Base-by-base conservation (phyloP, 2,797 vertebrate genomes). In the Leuciscus waleckii region DNA sequence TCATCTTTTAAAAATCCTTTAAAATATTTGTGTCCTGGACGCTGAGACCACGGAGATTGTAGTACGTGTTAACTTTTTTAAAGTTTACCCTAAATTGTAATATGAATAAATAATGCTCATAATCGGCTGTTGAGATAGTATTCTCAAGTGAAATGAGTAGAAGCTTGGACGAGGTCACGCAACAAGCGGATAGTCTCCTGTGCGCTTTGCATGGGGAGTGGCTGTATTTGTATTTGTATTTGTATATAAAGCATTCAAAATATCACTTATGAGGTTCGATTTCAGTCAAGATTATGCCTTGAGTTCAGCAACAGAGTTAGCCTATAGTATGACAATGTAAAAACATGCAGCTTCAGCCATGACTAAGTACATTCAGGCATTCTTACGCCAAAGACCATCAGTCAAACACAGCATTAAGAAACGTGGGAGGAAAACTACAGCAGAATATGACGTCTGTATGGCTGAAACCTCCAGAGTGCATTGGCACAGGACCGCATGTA, bases 341-440 rank as follows among this genome's bases (percentile, higher is more conserved):
- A 58, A 74, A 74, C 23, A 75, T 51, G 58, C 29, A 35, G 11
- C 32, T 51, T 68, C 29, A 74, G 41, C 41, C 70, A 65, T 65
- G 70, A 51, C 81, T 74, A 71, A 82, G 68, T 54, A 61, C n/a
- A 82, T 46, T 58, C 17, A 46, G 1, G 35, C 9, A 23, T 41
- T 70, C 67, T 71, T 26, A 71, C 35, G 65, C 56, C 65, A 70
- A 68, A 29, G n/a, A 71, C 49, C 6, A 39, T 71, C 32, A 69
- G 51, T 39, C 32, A 39, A 61, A 41, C 51, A 29, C 67, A 14
- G 51, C 68, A 81, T 67, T 46, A 49, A 37, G 19, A 69, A 39
- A 17, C 16, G 2, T 81, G 21, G 46, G 32, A 69, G 65, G 79
- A 68, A 37, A 77, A 77, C 32, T 29, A 65, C 68, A 82, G 68